A percentile compares a stretch with the other conserved stretches of the same genome.
phyloP scores from a whole-genome alignment of 2,113 vertebrate genomes.

The Apodemus sylvaticus region DNA sequence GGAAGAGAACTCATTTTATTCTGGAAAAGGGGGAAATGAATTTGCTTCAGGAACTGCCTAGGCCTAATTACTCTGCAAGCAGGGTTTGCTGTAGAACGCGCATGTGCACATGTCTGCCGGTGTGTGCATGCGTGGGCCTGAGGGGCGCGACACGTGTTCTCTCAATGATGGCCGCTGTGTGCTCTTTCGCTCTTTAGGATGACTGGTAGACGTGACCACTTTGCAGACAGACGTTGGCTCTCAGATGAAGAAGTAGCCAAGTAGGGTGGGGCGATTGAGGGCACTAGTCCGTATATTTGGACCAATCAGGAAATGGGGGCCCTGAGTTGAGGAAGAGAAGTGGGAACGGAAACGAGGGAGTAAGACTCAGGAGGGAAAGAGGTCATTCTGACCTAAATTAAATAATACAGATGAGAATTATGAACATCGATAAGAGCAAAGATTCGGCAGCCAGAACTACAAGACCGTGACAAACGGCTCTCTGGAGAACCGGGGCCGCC shows the following conservation, averaged over 20 bases:
- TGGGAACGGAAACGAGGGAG: background rate
- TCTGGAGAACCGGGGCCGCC: slow-evolving; percentile 73
- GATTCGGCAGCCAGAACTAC: slow-evolving; percentile 75
- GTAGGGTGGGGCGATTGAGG: background rate
- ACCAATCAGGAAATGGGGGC: background rate
- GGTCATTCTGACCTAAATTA: slow-evolving; percentile 73
- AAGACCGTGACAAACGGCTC: slow-evolving; percentile 76
- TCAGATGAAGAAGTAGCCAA: background rate
- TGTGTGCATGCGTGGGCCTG: background rate
- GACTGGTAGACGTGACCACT: background rate
- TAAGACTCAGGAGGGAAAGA: slow-evolving; percentile 19
- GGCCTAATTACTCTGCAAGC: slow-evolving; percentile 55
- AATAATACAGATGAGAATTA: slow-evolving; percentile 73
- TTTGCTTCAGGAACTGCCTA: slow-evolving; percentile 59
- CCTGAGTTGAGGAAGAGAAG: background rate
- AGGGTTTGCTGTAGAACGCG: background rate
- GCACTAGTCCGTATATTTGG: background rate
- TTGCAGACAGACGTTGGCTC: background rate
- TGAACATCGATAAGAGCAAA: slow-evolving; percentile 61
- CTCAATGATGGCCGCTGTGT: background rate
- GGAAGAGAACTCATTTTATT: slow-evolving; percentile 65
- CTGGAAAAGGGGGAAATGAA: slow-evolving; percentile 59
- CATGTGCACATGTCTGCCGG: background rate
- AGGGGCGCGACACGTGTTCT: background rate
- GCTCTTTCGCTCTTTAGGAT: background rate